These are phyloP conservation scores for Pristionchus mayeri DNA, from an alignment of 2,888 invertebrate genomes.

Conservation along the genomic window DNA sequence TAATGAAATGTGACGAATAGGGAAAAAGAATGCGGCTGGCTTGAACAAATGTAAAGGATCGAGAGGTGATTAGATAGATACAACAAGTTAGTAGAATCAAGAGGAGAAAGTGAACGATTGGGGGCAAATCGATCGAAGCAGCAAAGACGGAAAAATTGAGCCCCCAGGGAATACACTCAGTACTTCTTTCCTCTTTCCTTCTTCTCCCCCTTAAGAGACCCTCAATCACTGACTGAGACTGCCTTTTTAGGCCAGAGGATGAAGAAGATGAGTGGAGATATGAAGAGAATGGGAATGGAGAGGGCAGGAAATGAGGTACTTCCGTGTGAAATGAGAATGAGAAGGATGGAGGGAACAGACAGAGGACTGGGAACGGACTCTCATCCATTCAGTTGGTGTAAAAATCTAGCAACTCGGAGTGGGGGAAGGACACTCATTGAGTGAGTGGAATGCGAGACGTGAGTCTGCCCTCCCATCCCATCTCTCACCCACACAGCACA, in stretches of 20 bases:
- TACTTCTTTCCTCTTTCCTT: slow-evolving; percentile 16
- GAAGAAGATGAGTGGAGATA: slow-evolving; percentile 39
- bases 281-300: slow-evolving; percentile 1
- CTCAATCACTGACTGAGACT: slow-evolving; percentile 45
- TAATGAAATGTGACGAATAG: neutral
- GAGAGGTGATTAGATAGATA: neutral
- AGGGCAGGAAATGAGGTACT: slow-evolving; percentile 26
- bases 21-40: neutral
- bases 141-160: neutral
- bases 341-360: neutral
- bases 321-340: slow-evolving; percentile 21
- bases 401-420: slow-evolving; percentile 27
- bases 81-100: slow-evolving; percentile 13
- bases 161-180: slow-evolving; percentile 35
- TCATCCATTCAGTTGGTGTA: slow-evolving; percentile 26
- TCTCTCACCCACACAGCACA: slow-evolving; percentile 32
- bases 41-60: neutral
- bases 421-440: slow-evolving; percentile 22
- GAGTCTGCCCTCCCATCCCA: neutral
- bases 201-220: slow-evolving; percentile 16
- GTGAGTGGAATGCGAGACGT: neutral
- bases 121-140: slow-evolving; percentile 22
- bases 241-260: slow-evolving; percentile 41
- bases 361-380: slow-evolving; percentile 34
- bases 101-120: slow-evolving; percentile 36